Evolutionary conservation across 2,888 invertebrate species (phyloP), one percentile per base, ranked within the genome.

Genomic region (Andrena camellia): DNA sequence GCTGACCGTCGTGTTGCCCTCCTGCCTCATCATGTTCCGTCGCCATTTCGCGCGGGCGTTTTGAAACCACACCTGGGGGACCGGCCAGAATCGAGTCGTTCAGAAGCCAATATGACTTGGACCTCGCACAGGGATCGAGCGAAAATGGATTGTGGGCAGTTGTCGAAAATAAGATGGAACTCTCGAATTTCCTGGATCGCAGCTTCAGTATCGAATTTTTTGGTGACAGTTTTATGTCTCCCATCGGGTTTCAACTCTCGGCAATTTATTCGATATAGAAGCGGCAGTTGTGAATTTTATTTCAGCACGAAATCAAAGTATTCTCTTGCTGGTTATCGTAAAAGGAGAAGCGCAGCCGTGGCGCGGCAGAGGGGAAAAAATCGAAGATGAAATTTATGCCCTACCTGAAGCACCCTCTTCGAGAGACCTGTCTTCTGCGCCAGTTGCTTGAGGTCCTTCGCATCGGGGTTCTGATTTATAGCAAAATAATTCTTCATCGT

Each of bases 401-500:
- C 93, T 94, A 99, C 99, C 97, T 99, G 99, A 78, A 99, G 95
- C 23, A 99, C 99, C 92, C 99, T 96, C 95, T 99, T 99, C 54
- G 99, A 98, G 20, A 99, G 96, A 42, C 99, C 99, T 17, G 99
- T 99, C 95, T 99, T 99, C 94, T 99, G 99, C 0, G 99, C 99
- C 86, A 99, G 95, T 93, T 99, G 99, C 94, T 99, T 99, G 81
- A 99, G 95, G 94, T 99, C 99, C 94, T 99, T 99, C 74, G 99
- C 99, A 93, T 99, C 99, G 0, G 99, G 99, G 95, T 99, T 99
- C 95, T 99, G 99, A 95, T 99, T 99, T 93, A 99, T 97, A 69
- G 98, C 97, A 94, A 99, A 99, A 94, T 99, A 99, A 60, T 98
- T 98, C 95, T 99, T 99, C 99, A 99, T 99, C 71, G 99, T 99